A percentile compares a stretch with the other conserved stretches of the same genome.
These are phyloP conservation scores for Drosophila gunungcola DNA, from an alignment of 1,140 invertebrate species.

Conservation along the genomic window DNA sequence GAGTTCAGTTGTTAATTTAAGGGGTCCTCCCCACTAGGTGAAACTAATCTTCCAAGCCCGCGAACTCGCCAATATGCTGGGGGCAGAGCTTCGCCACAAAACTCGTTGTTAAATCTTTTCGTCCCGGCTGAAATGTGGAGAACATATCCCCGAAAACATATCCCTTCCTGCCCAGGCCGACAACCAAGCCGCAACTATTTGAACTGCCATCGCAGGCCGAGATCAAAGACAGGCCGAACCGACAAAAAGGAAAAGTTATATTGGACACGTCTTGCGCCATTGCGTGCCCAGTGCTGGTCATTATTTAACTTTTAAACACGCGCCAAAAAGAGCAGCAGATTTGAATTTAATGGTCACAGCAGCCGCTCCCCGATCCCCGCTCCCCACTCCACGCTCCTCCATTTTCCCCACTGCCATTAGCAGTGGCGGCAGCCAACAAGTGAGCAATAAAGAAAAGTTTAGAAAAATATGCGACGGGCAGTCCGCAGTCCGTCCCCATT, in stretches of 20 bases:
- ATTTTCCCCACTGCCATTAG: conserved; percentile 47
- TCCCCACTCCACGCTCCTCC: not conserved
- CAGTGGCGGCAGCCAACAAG: conserved; percentile 64
- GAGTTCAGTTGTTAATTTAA: conserved; percentile 14
- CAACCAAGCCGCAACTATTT: conserved; percentile 69
- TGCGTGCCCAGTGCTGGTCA: conserved; percentile 68
- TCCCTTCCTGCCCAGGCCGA: conserved; percentile 50
- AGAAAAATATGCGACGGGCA: conserved; percentile 76
- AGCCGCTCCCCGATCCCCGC: conserved; percentile 21
- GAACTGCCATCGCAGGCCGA: conserved; percentile 57
- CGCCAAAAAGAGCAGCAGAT: conserved; percentile 73
- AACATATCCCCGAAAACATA: conserved; percentile 49
- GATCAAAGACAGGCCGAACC: conserved; percentile 61
- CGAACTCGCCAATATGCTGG: conserved; percentile 28
- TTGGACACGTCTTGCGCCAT: conserved; percentile 80
- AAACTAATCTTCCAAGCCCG: conserved; percentile 38
- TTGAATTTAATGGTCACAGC: conserved; percentile 78
- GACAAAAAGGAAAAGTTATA: conserved; percentile 69
- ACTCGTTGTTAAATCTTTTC: conserved; percentile 65
- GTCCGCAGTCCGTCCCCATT: conserved; percentile 5
- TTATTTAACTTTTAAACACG: conserved; percentile 83
- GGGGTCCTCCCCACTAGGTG: conserved; percentile 26
- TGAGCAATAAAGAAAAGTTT: conserved; percentile 83
- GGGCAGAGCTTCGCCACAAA: conserved; percentile 24
- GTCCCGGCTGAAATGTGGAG: conserved; percentile 8